Conservation (phyloP, 1,140 invertebrate genomes). For the Dysdera silvatica region DNA sequence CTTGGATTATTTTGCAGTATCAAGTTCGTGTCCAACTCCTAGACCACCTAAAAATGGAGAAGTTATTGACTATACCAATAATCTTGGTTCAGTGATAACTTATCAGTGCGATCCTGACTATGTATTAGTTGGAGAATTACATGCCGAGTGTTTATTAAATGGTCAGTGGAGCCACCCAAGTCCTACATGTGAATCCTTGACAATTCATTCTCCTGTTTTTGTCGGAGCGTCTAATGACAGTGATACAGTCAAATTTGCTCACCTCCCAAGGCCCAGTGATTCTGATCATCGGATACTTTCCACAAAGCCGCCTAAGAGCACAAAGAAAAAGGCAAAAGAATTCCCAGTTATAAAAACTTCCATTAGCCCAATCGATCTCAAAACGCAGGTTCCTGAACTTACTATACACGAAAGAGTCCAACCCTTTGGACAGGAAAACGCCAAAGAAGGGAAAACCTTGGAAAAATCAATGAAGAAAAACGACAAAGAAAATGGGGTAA, state of each 20-base stretch:
- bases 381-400: too few species aligned
- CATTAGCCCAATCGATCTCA: too few species aligned
- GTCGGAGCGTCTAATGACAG: conserved; percentile 17
- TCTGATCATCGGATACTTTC: background rate
- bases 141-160: conserved; percentile 23
- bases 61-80: conserved; percentile 2
- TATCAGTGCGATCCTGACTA: conserved; percentile 22
- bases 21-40: conserved; percentile 11
- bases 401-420: too few species aligned
- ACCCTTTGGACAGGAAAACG: too few species aligned
- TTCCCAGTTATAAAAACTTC: too few species aligned
- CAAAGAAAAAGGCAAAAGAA: conserved; percentile 5
- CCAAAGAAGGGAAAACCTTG: too few species aligned
- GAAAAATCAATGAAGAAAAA: too few species aligned
- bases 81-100: conserved; percentile 21
- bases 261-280: background rate
- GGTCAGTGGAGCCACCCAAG: conserved; percentile 22
- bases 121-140: conserved; percentile 13
- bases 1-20: conserved; percentile 19
- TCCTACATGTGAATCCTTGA: conserved; percentile 15
- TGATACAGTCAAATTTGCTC: conserved; percentile 10
- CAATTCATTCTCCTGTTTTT: background rate
- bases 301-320: background rate
- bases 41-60: conserved; percentile 14
- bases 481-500: too few species aligned